Evolutionary conservation across 1,140 invertebrate genomes (phyloP).

Genomic region (Steinernema khuongi): DNA sequence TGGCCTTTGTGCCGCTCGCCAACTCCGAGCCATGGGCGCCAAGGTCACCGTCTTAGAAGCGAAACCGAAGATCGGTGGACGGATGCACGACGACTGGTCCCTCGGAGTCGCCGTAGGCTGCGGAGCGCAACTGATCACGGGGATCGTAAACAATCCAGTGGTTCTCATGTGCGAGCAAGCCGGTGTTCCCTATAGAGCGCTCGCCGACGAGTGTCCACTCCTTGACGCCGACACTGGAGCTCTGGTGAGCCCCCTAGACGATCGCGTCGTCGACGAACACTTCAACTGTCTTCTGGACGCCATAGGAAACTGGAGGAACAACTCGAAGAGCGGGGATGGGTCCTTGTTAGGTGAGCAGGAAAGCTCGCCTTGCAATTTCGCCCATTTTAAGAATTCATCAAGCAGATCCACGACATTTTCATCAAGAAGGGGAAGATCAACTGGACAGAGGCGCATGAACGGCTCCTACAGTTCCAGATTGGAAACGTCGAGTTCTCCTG

Average conservation of each 20-base stretch:
- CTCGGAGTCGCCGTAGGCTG: conserved; percentile 58
- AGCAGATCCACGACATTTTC: conserved; percentile 60
- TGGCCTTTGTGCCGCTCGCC: conserved; percentile 61
- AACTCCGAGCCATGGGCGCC: conserved; percentile 60
- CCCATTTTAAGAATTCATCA: conserved; percentile 57
- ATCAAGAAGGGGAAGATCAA: conserved; percentile 58
- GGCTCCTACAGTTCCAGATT: conserved; percentile 60
- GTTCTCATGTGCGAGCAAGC: conserved; percentile 60
- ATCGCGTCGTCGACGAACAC: conserved; percentile 61
- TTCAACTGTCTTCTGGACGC: conserved; percentile 61
- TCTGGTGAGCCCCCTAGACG: conserved; percentile 45
- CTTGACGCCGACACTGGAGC: conserved; percentile 51
- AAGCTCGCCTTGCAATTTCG: background rate
- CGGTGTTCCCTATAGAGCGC: conserved; percentile 23
- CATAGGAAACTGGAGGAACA: conserved; percentile 59
- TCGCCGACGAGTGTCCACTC: conserved; percentile 46
- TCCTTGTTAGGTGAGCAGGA: conserved; percentile 56
- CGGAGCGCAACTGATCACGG: conserved; percentile 61
- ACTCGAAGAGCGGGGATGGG: conserved; percentile 47
- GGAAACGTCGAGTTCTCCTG: conserved; percentile 61
- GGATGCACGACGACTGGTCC: conserved; percentile 59
- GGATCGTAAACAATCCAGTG: conserved; percentile 63
- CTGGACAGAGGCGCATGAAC: conserved; percentile 59
- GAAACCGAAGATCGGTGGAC: conserved; percentile 60
- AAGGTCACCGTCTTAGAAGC: conserved; percentile 62